These are phyloP conservation scores for Solenopsis invicta DNA, from an alignment of 1,140 invertebrate genomes.

Conservation along the genomic window DNA sequence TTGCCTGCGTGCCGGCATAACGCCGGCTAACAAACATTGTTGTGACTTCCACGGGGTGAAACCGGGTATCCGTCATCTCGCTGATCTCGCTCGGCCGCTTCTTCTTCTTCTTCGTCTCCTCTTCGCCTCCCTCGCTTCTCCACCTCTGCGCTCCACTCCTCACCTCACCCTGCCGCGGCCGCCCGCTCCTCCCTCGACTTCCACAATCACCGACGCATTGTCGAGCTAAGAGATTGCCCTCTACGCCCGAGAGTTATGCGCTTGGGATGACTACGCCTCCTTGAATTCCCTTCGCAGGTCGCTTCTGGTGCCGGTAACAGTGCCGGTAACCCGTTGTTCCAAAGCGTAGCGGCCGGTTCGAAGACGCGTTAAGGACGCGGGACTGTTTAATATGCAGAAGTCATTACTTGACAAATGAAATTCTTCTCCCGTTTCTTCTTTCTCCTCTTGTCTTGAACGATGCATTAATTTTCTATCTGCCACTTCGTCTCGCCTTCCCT, in stretches of 20 bases:
- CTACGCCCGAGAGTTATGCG: conserved; percentile 75
- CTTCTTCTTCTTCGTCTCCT: conserved; percentile 46
- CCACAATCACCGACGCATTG: conserved; percentile 75
- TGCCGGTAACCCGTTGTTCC: conserved; percentile 71
- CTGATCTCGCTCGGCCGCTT: conserved; percentile 65
- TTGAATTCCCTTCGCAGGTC: conserved; percentile 60
- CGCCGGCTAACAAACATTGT: conserved; percentile 83
- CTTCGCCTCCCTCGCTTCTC: conserved; percentile 16
- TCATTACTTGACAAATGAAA: conserved; percentile 51
- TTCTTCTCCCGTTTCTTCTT: conserved; percentile 3
- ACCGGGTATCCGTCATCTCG: conserved; percentile 82
- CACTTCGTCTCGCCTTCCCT: background rate
- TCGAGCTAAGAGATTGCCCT: conserved; percentile 74
- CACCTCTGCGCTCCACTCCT: conserved; percentile 9
- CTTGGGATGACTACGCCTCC: conserved; percentile 70
- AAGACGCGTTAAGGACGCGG: conserved; percentile 23
- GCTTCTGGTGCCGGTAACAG: conserved; percentile 69
- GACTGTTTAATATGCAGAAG: conserved; percentile 48
- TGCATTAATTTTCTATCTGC: conserved; percentile 23
- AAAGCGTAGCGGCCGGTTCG: conserved; percentile 11
- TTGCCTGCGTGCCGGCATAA: conserved; percentile 68
- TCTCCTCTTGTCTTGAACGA: conserved; percentile 8
- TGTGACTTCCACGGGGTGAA: conserved; percentile 85
- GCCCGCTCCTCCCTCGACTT: conserved; percentile 47
- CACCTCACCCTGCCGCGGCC: background rate